Evolutionary conservation across 2,797 vertebrate genomes (phyloP).

Genomic region (Pseudopleuronectes americanus): DNA sequence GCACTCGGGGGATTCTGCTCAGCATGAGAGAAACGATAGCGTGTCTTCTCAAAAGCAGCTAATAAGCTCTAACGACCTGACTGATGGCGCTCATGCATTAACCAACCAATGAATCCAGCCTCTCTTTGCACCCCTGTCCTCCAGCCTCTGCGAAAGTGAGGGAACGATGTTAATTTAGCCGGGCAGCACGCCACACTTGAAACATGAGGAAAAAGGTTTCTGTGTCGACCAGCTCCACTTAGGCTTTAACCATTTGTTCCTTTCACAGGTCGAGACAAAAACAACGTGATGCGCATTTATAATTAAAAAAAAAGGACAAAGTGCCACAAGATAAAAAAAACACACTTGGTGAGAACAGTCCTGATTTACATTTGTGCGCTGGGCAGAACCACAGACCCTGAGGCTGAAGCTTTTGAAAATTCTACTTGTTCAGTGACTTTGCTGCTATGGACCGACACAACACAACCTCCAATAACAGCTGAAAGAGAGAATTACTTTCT

Average conservation of each 20-base stretch:
- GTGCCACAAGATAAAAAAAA: too few relatives aligned
- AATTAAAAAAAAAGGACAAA: neutral
- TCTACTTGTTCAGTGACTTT: too few relatives aligned
- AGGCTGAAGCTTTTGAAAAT: too few relatives aligned
- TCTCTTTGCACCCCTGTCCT: conserved; percentile 1
- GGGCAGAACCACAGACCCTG: too few relatives aligned
- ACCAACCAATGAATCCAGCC: conserved; percentile 29
- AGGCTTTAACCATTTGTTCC: neutral
- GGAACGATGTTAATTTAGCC: conserved; percentile 25
- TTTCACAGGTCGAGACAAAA: neutral
- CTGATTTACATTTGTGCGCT: too few relatives aligned
- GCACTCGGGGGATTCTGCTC: conserved; percentile 56
- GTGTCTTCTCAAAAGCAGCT: conserved; percentile 49
- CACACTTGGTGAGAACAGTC: too few relatives aligned
- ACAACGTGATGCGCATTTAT: neutral
- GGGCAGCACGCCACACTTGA: neutral
- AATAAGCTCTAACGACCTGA: conserved; percentile 65
- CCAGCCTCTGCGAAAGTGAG: conserved; percentile 3
- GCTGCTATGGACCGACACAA: too few relatives aligned
- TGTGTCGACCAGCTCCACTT: neutral
- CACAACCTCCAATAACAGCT: too few relatives aligned
- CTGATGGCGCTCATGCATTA: conserved; percentile 60
- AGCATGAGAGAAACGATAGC: conserved; percentile 51
- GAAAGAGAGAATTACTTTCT: too few relatives aligned
- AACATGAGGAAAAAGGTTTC: conserved; percentile 20